phyloP scores from a whole-genome alignment of 64 coral and sea anemone species.

The Pachyseris speciosa region DNA sequence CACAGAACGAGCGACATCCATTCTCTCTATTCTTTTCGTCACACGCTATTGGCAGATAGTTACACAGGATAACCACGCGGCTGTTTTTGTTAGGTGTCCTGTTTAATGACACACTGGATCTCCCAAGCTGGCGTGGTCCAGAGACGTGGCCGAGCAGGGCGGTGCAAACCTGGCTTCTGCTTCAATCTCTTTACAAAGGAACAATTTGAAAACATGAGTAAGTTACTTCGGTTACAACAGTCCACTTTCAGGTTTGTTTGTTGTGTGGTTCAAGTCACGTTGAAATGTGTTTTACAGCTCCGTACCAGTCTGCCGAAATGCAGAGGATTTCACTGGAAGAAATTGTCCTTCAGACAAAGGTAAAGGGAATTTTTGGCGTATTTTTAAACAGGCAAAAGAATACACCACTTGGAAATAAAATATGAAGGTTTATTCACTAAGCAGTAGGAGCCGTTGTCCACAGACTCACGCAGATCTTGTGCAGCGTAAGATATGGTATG shows the following conservation, averaged over 20 bases:
- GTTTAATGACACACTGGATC: conserved; percentile 77
- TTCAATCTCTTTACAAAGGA: conserved; percentile 84
- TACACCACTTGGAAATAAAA: background rate
- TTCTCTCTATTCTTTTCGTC: no score
- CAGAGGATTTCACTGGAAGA: conserved; percentile 84
- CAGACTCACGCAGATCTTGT: no score
- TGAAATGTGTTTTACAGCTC: conserved; percentile 24
- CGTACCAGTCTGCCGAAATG: conserved; percentile 84
- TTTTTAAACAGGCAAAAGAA: background rate
- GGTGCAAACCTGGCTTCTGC: conserved; percentile 78
- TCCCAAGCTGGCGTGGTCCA: conserved; percentile 79
- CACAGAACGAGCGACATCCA: no score
- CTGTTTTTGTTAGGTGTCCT: conserved; percentile 65
- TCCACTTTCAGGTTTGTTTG: background rate
- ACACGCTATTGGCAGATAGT: no score
- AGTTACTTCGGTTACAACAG: background rate
- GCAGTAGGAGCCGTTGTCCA: no score
- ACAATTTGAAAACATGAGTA: conserved; percentile 84
- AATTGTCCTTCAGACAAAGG: conserved; percentile 92
- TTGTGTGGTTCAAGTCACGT: background rate
- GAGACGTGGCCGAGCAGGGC: conserved; percentile 76
- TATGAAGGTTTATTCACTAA: no score
- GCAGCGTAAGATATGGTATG: no score
- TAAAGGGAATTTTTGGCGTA: background rate
- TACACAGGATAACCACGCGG: background rate